A percentile compares a stretch with the other conserved stretches of the same genome.
Evolutionary conservation across 2,113 vertebrate genomes (phyloP).

Genomic region (Anarrhichthys ocellatus): DNA sequence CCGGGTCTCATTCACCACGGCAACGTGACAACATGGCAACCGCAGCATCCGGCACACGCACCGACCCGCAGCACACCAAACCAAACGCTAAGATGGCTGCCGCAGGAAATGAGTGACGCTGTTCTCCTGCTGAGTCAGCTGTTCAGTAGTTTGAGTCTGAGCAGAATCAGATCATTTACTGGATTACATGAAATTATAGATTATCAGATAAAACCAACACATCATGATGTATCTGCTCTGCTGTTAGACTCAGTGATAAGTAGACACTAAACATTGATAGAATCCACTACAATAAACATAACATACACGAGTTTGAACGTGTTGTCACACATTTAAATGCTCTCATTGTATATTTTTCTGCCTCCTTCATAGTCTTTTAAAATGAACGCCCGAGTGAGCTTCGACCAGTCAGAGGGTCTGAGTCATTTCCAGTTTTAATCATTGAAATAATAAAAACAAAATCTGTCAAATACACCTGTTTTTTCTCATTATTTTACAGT

Average conservation of each 20-base stretch:
- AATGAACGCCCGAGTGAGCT: not conserved
- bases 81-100: constrained; percentile 65
- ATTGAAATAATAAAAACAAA: constrained; percentile 12
- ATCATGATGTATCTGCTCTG: not conserved
- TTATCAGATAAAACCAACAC: not conserved
- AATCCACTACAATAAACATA: not conserved
- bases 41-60: constrained; percentile 7
- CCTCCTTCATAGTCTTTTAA: not conserved
- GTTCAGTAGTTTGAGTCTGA: too few relatives aligned
- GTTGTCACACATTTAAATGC: not conserved
- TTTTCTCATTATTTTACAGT: not conserved
- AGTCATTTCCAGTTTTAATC: constrained; percentile 19
- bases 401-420: not conserved
- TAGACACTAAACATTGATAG: not conserved
- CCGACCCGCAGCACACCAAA: not conserved
- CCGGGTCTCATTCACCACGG: constrained; percentile 22
- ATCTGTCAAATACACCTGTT: constrained; percentile 15
- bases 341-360: not conserved
- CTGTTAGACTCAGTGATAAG: not conserved
- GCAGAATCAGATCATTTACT: not conserved
- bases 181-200: not conserved
- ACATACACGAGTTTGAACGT: not conserved
- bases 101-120: constrained; percentile 4
- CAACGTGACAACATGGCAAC: constrained; percentile 40
- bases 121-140: constrained; percentile 27